phyloP scores from a whole-genome alignment of 2,888 invertebrate genomes.

The Tetragnatha montana region DNA sequence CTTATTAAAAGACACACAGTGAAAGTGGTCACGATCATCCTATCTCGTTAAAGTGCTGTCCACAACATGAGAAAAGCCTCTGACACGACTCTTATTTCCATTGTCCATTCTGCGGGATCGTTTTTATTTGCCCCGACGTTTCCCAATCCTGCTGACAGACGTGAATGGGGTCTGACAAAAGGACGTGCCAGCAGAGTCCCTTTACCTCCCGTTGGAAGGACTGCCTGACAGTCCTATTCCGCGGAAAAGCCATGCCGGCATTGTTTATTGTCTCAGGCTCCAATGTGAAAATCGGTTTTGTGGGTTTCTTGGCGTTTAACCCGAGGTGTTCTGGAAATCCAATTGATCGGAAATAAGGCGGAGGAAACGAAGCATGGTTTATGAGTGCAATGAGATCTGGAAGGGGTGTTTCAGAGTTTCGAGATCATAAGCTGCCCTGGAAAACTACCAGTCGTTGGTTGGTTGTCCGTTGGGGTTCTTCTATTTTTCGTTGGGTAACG shows the following conservation, averaged over 20 bases:
- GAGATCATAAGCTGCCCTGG: neutral
- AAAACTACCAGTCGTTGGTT: no score
- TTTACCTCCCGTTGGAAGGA: conserved; percentile 20
- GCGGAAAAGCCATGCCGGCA: neutral
- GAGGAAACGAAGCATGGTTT: neutral
- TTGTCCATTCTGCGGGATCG: conserved; percentile 28
- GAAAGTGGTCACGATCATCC: conserved; percentile 26
- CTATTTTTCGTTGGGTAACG: no score
- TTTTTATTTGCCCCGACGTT: conserved; percentile 9
- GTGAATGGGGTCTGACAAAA: conserved; percentile 9
- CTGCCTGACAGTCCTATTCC: neutral
- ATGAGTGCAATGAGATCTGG: neutral
- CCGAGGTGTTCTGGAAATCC: neutral
- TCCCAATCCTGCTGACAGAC: conserved; percentile 40
- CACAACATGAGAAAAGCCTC: conserved; percentile 17
- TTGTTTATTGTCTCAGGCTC: conserved; percentile 31
- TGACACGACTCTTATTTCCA: conserved; percentile 22
- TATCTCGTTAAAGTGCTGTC: conserved; percentile 26
- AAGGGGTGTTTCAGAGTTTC: neutral
- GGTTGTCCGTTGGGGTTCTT: no score
- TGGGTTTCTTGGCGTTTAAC: conserved; percentile 1
- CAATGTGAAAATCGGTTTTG: neutral
- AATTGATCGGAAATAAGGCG: neutral
- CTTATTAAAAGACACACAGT: neutral
- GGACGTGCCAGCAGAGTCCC: conserved; percentile 6